Conservation (phyloP, 2,113 vertebrate species). For the Proterorhinus semilunaris region DNA sequence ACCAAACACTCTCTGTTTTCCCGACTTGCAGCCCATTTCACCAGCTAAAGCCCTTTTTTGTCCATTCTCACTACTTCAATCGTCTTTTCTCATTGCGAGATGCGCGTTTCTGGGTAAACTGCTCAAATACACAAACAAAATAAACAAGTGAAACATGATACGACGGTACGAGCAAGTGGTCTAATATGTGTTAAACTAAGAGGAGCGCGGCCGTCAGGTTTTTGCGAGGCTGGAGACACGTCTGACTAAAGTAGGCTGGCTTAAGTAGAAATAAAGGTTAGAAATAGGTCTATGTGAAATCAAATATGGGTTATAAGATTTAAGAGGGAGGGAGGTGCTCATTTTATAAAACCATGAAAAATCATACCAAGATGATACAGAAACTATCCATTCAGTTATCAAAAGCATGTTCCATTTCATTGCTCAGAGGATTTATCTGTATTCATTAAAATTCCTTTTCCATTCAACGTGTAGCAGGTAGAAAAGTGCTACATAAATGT, state of each 20-base stretch:
- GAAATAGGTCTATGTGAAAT: no score
- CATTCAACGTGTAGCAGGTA: no score
- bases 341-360: no score
- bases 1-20: slow-evolving; percentile 12
- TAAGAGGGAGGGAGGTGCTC: neutral
- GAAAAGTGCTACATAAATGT: no score
- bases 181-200: neutral
- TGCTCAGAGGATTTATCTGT: no score
- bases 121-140: no score
- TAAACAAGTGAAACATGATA: slow-evolving; percentile 14
- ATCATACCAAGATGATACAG: no score
- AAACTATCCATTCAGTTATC: no score
- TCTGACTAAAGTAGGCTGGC: no score
- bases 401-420: no score
- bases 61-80: slow-evolving; percentile 24
- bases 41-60: slow-evolving; percentile 12
- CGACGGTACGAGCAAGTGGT: slow-evolving; percentile 1
- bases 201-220: neutral
- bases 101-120: slow-evolving; percentile 25
- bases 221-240: neutral
- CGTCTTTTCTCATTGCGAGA: slow-evolving; percentile 19
- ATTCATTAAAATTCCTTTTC: no score
- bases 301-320: neutral
- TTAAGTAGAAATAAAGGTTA: no score
- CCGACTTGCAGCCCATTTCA: slow-evolving; percentile 10